phyloP scores from a whole-genome alignment of 2,113 vertebrate genomes.

The Mellivora capensis region DNA sequence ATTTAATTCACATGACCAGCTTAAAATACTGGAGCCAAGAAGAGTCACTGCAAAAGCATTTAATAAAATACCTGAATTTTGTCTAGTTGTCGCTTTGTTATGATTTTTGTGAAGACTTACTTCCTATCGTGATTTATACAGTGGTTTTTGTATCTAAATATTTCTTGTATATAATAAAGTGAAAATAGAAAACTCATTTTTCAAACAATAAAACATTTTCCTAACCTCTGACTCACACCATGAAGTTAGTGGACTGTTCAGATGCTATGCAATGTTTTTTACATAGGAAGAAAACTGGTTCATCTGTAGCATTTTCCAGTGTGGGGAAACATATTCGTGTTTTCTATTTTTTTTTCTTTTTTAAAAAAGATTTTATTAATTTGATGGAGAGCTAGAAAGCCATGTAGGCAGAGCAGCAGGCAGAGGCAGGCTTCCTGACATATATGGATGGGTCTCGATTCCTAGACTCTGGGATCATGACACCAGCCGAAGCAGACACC shows the following conservation, averaged over 20 bases:
- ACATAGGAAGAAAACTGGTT: neutral
- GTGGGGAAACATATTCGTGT: neutral
- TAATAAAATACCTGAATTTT: conserved; percentile 66
- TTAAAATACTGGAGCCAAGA: conserved; percentile 59
- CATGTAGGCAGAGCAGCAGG: too few relatives aligned
- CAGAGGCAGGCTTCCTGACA: too few relatives aligned
- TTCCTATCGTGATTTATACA: conserved; percentile 43
- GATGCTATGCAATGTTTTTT: neutral
- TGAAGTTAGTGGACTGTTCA: neutral
- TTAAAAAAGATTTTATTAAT: too few relatives aligned
- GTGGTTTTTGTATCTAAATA: conserved; percentile 30
- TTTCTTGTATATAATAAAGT: conserved; percentile 52
- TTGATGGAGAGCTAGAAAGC: too few relatives aligned
- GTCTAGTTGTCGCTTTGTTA: neutral
- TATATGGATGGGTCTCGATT: too few relatives aligned
- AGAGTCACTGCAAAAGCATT: conserved; percentile 67
- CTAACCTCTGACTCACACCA: conserved; percentile 24
- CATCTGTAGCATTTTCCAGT: conserved; percentile 20
- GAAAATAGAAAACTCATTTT: conserved; percentile 37
- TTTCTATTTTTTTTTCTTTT: neutral
- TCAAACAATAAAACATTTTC: conserved; percentile 30
- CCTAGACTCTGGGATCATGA: too few relatives aligned
- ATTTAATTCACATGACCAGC: conserved; percentile 72
- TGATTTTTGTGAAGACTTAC: conserved; percentile 36
- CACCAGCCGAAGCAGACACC: too few relatives aligned